phyloP scores from a whole-genome alignment of 2,797 vertebrate genomes.

The Acanthurus tractus region DNA sequence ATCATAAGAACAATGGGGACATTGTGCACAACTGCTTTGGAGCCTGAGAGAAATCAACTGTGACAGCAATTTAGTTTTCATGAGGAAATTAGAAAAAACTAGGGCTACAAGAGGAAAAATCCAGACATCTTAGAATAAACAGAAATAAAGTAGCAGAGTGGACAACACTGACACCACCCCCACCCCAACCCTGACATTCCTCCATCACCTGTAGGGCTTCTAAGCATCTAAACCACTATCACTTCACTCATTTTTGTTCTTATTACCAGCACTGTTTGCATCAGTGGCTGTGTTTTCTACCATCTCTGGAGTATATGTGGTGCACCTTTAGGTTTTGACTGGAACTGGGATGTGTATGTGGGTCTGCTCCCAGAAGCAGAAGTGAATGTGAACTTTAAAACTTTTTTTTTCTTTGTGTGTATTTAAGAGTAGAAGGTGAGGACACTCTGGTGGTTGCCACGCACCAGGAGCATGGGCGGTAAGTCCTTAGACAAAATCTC shows the following conservation, averaged over 20 bases:
- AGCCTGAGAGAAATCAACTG: slow-evolving; percentile 64
- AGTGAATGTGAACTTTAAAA: slow-evolving; percentile 59
- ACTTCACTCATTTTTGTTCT: slow-evolving; percentile 40
- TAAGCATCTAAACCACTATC: slow-evolving; percentile 39
- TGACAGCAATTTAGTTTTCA: slow-evolving; percentile 33
- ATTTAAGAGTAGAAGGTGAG: slow-evolving; percentile 98
- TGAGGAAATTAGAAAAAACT: slow-evolving; percentile 45
- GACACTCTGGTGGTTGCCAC: slow-evolving; percentile 98
- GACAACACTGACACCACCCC: slow-evolving; percentile 35
- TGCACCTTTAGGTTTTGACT: slow-evolving; percentile 66
- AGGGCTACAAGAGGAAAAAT: slow-evolving; percentile 49
- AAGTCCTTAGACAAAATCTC: slow-evolving; percentile 93
- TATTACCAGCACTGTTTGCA: slow-evolving; percentile 41
- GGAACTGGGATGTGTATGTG: slow-evolving; percentile 63
- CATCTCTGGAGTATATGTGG: slow-evolving; percentile 64
- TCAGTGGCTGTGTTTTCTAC: slow-evolving; percentile 61
- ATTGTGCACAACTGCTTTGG: slow-evolving; percentile 57
- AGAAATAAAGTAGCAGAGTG: slow-evolving; percentile 48
- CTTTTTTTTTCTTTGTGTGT: slow-evolving; percentile 25
- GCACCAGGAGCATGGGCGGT: slow-evolving; percentile 93
- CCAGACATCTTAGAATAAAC: slow-evolving; percentile 50
- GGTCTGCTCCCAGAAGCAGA: slow-evolving; percentile 57
- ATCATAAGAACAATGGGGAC: slow-evolving; percentile 48
- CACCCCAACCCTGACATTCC: slow-evolving; percentile 33
- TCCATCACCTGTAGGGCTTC: slow-evolving; percentile 31